These are phyloP conservation scores for Coryphaenoides rupestris DNA, from an alignment of 2,113 vertebrate genomes.

Conservation along the genomic window DNA sequence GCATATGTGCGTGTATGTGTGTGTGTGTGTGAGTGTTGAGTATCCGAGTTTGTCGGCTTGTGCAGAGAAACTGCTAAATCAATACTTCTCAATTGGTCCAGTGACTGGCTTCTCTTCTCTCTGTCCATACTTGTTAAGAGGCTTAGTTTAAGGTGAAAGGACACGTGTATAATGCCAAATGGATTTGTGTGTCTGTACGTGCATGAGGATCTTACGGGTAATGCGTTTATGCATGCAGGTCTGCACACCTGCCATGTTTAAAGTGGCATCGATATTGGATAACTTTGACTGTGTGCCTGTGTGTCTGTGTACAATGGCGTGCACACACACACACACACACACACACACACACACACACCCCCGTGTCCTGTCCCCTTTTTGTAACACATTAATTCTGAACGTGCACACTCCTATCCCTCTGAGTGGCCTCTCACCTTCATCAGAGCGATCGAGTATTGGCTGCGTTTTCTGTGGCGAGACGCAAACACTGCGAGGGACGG, in stretches of 20 bases:
- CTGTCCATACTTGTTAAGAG: too few relatives aligned
- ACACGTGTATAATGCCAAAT: too few relatives aligned
- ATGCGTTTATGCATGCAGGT: too few relatives aligned
- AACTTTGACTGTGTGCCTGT: neutral
- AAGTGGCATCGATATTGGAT: neutral
- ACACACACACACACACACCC: too few relatives aligned
- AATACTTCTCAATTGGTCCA: conserved; percentile 1
- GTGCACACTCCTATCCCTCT: conserved; percentile 17
- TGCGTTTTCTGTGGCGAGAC: conserved; percentile 48
- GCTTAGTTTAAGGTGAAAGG: too few relatives aligned
- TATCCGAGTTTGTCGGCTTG: neutral
- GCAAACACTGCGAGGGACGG: conserved; percentile 49
- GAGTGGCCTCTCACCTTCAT: conserved; percentile 44
- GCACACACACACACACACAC: too few relatives aligned
- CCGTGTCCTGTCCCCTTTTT: conserved; percentile 1
- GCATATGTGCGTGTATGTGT: neutral
- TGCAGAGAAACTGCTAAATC: neutral
- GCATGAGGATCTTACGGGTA: neutral
- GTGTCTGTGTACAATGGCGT: conserved; percentile 13
- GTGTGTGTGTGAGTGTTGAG: neutral
- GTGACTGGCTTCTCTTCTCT: too few relatives aligned
- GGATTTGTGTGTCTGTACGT: neutral
- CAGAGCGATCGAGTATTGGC: conserved; percentile 43
- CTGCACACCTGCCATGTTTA: too few relatives aligned
- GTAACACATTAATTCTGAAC: conserved; percentile 41